Evolutionary conservation across 23 tunicate genomes (phyloP).

Genomic region (Trididemnum nubilum): DNA sequence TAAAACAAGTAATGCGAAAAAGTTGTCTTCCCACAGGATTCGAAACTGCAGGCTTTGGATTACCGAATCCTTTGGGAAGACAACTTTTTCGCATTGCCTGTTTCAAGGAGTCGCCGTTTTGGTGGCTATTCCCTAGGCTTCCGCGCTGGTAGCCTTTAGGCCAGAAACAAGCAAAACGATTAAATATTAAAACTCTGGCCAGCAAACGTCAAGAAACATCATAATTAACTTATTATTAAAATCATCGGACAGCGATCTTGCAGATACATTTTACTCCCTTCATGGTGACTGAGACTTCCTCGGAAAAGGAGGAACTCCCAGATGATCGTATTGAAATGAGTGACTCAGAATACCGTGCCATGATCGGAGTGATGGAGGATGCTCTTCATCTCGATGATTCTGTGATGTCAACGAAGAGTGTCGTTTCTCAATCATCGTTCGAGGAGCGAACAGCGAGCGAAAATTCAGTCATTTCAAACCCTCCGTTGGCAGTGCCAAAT

Average conservation of each 20-base stretch:
- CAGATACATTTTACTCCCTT: slow-evolving; percentile 70
- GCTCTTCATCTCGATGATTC: slow-evolving; percentile 52
- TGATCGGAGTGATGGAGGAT: slow-evolving; percentile 66
- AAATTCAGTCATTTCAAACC: not conserved
- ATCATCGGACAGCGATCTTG: slow-evolving; percentile 65
- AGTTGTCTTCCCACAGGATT: too few species aligned
- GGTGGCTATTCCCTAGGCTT: too few species aligned
- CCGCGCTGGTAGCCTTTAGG: too few species aligned
- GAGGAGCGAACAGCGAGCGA: not conserved
- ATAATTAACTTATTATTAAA: too few species aligned
- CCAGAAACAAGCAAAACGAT: too few species aligned
- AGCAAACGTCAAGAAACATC: too few species aligned
- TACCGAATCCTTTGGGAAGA: too few species aligned
- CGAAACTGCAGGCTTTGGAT: too few species aligned
- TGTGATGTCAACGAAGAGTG: not conserved
- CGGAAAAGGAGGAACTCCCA: slow-evolving; percentile 59
- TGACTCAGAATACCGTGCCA: slow-evolving; percentile 72
- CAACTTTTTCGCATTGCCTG: too few species aligned
- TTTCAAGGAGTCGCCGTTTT: too few species aligned
- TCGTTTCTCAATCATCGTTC: not conserved
- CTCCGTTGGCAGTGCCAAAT: not conserved
- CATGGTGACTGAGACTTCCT: slow-evolving; percentile 65
- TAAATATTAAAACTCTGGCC: too few species aligned
- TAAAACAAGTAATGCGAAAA: too few species aligned
- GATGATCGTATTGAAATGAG: slow-evolving; percentile 51